These are phyloP conservation scores for Phocides pigmalion DNA, from an alignment of 1,140 invertebrate species.

Conservation along the genomic window DNA sequence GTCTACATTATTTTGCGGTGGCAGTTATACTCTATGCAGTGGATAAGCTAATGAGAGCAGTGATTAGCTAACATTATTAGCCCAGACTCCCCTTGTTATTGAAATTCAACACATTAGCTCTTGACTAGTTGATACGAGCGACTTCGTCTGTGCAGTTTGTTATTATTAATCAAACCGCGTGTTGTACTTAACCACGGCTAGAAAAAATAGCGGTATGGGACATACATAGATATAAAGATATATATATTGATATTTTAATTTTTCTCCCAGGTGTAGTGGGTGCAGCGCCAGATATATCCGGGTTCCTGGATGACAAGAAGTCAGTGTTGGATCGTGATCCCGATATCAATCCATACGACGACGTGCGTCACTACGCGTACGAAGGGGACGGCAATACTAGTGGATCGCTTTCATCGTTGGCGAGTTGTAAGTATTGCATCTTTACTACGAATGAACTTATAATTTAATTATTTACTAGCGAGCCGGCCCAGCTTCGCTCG, in stretches of 20 bases:
- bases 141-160: no score
- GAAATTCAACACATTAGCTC: no score
- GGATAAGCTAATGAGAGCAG: constrained; percentile 7
- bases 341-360: constrained; percentile 95
- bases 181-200: no score
- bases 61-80: constrained; percentile 14
- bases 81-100: neutral
- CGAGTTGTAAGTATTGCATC: constrained; percentile 88
- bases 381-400: constrained; percentile 97
- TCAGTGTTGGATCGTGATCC: constrained; percentile 95
- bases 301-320: constrained; percentile 95
- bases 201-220: no score
- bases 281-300: constrained; percentile 93
- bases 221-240: neutral
- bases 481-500: no score
- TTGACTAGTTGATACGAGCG: neutral
- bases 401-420: constrained; percentile 96
- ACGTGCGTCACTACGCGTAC: constrained; percentile 97
- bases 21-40: no score
- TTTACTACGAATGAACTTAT: no score
- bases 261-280: constrained; percentile 50
- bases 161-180: no score
- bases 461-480: no score
- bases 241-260: neutral
- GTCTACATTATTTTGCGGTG: no score